Evolutionary conservation across 37 sponge, comb jelly and placozoan species (phyloP), one percentile per base, ranked within the genome.

Genomic region (Haliclona indistincta): DNA sequence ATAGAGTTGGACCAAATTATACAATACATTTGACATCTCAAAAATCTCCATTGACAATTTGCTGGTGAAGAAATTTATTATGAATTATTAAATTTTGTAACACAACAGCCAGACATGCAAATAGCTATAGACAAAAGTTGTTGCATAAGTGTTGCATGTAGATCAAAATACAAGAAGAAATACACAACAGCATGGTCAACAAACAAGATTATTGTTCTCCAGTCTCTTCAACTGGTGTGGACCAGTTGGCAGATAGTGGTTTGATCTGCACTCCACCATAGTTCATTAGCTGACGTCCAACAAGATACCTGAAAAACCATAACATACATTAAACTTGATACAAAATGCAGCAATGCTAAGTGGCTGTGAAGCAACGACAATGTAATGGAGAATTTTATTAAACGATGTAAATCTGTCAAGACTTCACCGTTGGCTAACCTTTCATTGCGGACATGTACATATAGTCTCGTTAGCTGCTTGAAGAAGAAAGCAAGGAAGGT

Each of bases 201-300:
- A n/a, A n/a, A n/a, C n/a, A n/a, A n/a, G n/a, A 66, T 66, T 28
- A 79, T 17, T 71, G 62, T 45, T 75, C 68, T 1, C 70, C 64
- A 0, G 69, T 42, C 52, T 83, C 75, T 44, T 83, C 69, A 7
- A 78, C 47, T 30, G 73, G 73, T 51, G 38, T 38, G 28, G 47
- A 33, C 15, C 30, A 23, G 17, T 26, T 25, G 35, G 17, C 44
- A 22, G 42, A 11, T 37, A 38, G 34, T 1, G 70, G 43, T 25
- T 5, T 38, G n/a, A 25, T 33, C 43, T 66, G n/a, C 4, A 34
- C 65, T 63, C 3, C 64, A 4, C 39, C 75, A 65, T 86, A 95
- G 66, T 95, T 95, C 10, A 95, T 79, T 47, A 95, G 54, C 47
- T 90, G 79, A 5, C 83, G 88, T 35, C 96, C 96, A 53, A 95